Conservation (phyloP, 2,888 invertebrate genomes). For the Melangyna quadrimaculata region DNA sequence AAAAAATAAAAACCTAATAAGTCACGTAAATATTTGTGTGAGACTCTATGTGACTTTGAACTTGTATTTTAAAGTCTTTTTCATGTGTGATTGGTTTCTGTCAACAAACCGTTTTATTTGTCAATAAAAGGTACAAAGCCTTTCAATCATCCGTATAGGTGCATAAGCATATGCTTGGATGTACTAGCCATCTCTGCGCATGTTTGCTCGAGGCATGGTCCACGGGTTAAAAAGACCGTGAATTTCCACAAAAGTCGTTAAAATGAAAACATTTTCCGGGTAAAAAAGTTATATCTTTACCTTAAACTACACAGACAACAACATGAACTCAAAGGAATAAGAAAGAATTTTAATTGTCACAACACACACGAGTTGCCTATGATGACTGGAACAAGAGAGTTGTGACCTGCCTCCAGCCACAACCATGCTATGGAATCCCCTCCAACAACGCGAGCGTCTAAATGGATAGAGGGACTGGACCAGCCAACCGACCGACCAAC, state of each 20-base stretch:
- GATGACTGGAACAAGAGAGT: not conserved
- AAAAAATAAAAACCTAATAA: conserved; percentile 40
- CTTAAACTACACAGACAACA: not conserved
- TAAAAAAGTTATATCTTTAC: conserved; percentile 10
- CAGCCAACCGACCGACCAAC: not conserved
- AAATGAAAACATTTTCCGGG: conserved; percentile 52
- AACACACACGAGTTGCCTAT: conserved; percentile 38
- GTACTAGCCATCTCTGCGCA: not conserved
- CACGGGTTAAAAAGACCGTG: conserved; percentile 32
- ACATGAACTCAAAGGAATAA: not conserved
- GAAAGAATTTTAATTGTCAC: conserved; percentile 63
- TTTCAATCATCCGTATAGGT: conserved; percentile 36
- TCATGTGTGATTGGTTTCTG: conserved; percentile 64
- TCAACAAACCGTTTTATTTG: conserved; percentile 68
- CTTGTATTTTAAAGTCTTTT: conserved; percentile 49
- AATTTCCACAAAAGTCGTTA: conserved; percentile 56
- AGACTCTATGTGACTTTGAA: not conserved
- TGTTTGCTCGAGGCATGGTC: conserved; percentile 51
- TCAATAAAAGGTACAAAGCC: conserved; percentile 65
- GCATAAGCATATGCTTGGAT: too few relatives aligned
- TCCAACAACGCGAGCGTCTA: not conserved
- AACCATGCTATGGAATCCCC: conserved; percentile 14
- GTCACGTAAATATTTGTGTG: conserved; percentile 54
- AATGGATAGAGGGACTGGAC: not conserved
- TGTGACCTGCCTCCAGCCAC: conserved; percentile 56